Evolutionary conservation across 2,888 invertebrate genomes (phyloP), one percentile per base, ranked within the genome.

Genomic region (Parnassius mnemosyne): DNA sequence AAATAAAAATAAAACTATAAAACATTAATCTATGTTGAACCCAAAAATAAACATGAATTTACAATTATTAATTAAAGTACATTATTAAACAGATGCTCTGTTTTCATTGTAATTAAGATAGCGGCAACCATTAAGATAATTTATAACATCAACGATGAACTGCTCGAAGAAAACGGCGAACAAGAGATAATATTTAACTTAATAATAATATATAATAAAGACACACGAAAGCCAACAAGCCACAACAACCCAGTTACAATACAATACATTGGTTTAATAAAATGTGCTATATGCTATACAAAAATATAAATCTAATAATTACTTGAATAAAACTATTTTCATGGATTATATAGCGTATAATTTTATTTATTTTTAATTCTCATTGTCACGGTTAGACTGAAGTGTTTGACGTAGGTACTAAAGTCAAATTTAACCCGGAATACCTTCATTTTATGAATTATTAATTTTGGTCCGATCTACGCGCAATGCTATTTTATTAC

Each of bases 41-140:
- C 34, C 5, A 34, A 34, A 34, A 34, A 7, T 34, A 34, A 34
- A 34, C 5, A 34, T 34, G 16, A 16, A 16, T 34, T 11, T 42
- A 43, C 16, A 20, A 51, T 20, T 20, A 51, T 11, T 53, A 43
- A 53, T 53, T 42, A 53, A 43, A 10, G 43, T 41, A 16, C 51
- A 41, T n/a, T 44, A 10, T 49, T 25, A 54, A 43, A 47, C 13
- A 12, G 49, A 7, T 13, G 10, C 13, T 60, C 49, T 60, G 53
- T 54, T 54, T 60, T 49, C 53, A 25, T 54, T 54, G 49, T 53
- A 60, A 60, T 60, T 60, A 60, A 9, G 54, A 49, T 54, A 25
- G n/a, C 16, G 10, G 16, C 12, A 2, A 12, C 9, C 41, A 53
- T 60, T 60, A 16, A 50, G 42, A 60, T 60, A 54, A 59, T 53